These are phyloP conservation scores for Tarsius wallacei DNA, from an alignment of 2,797 vertebrate genomes.

Conservation along the genomic window DNA sequence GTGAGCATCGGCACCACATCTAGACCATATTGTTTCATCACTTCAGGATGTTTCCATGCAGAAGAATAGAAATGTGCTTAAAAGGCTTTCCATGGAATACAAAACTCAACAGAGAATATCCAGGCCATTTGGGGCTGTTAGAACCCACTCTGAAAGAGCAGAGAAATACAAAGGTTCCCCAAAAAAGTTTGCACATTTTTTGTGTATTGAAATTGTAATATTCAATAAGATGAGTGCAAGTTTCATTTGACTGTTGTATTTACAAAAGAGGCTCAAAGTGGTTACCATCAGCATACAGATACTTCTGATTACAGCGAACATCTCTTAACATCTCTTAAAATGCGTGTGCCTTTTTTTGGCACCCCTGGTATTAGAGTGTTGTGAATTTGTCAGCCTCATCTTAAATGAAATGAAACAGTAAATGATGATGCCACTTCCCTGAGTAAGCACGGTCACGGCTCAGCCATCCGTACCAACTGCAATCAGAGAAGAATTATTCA, in stretches of 20 bases:
- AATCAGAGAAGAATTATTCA: neutral
- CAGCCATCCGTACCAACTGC: neutral
- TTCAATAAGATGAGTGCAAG: too few relatives aligned
- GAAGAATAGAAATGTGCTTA: neutral
- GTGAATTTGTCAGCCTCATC: neutral
- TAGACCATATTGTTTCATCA: neutral
- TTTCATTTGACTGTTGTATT: too few relatives aligned
- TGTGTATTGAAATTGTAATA: too few relatives aligned
- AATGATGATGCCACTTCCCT: neutral
- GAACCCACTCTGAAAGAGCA: neutral
- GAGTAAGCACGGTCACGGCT: neutral
- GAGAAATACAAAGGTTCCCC: neutral
- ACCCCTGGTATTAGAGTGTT: neutral
- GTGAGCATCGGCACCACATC: neutral
- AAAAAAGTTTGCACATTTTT: too few relatives aligned
- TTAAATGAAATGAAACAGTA: neutral
- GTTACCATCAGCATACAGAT: too few relatives aligned
- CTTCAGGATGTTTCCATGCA: neutral
- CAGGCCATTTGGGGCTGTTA: neutral
- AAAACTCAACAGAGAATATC: conserved; percentile 14
- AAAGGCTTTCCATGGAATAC: neutral
- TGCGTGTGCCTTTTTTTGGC: too few relatives aligned
- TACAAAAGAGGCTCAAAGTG: too few relatives aligned
- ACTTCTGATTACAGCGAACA: too few relatives aligned
- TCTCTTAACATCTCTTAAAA: too few relatives aligned